phyloP scores from a whole-genome alignment of 2,113 vertebrate genomes.

The Orientallactaga bullata region DNA sequence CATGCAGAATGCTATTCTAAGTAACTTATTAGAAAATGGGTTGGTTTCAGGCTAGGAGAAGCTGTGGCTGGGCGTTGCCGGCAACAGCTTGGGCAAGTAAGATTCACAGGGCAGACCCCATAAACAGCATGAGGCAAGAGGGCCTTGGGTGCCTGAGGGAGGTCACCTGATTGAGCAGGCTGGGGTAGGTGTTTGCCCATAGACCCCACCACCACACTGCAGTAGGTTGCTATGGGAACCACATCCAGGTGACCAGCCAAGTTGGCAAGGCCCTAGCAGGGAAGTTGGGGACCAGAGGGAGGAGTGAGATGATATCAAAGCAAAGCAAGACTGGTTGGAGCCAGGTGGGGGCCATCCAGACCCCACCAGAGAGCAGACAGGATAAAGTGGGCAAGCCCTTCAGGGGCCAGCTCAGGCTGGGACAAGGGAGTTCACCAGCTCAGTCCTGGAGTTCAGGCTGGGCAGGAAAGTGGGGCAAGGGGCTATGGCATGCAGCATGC shows the following conservation, averaged over 20 bases:
- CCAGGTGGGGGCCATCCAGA: not conserved
- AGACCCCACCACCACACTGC: not conserved
- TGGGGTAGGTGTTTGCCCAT: not conserved
- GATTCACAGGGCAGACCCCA: slow-evolving; percentile 36
- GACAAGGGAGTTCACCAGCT: not conserved
- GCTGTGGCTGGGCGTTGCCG: slow-evolving; percentile 88
- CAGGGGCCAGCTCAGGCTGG: not conserved
- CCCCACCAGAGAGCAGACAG: not conserved
- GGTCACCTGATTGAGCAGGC: not conserved
- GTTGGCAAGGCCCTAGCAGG: slow-evolving; percentile 42
- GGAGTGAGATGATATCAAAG: slow-evolving; percentile 10
- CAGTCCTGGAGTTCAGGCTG: not conserved
- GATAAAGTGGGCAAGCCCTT: not conserved
- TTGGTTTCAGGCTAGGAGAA: slow-evolving; percentile 88
- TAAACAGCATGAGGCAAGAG: not conserved
- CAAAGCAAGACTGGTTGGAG: slow-evolving; percentile 44
- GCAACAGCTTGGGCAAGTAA: slow-evolving; percentile 58
- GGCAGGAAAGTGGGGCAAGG: not conserved
- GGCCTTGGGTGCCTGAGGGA: not conserved
- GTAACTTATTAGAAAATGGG: slow-evolving; percentile 86
- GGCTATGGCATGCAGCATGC: slow-evolving; percentile 74
- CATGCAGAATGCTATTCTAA: slow-evolving; percentile 90
- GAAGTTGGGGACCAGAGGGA: not conserved
- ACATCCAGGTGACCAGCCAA: not conserved
- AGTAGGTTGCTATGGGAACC: slow-evolving; percentile 51